Base-by-base conservation (phyloP, 2,888 invertebrate species). In the Pogonocherus hispidulus region DNA sequence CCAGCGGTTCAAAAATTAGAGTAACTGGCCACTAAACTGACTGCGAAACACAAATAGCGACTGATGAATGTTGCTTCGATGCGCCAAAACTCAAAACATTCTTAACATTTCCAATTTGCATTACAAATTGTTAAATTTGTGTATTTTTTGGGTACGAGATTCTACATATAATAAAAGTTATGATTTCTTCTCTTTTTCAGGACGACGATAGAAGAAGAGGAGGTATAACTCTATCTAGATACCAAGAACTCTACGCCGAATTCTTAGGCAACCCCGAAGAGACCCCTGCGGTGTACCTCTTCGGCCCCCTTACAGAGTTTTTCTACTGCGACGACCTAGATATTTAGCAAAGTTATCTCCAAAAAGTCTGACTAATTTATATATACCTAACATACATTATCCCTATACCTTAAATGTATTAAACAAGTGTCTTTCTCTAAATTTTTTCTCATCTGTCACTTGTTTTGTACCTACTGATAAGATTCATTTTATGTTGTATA, bases 211-310 rank as follows among this genome's bases (percentile, higher is more conserved):
- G 93, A 81, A 90, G 91, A 86, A 90, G 90, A 79, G 94, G 94
- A 22, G 94, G 94, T 3, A 86, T 95, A 52, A 93, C 92, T 1
- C 83, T 94, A 67, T 89, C 92, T 3, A 89, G 94, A 82, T 95
- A 94, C 82, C 93, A 94, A 83, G 94, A 94, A 83, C 87, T 94
- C 2, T 95, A 94, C 83, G 93, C 94, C 0, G 91, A 93, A 84
- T 94, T 93, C 86, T 88, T 94, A 69, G 93, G 94, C 20, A 93
- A 94, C 84, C 90, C 90, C 37, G 90, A 89, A 75, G 93, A 93
- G 66, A 89, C 90, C 77, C 88, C 90, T 69, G 93, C 93, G 41
- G 91, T 92, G 59, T 91, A 93, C 79, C 88, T 95, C 14, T 95
- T 95, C 83, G 94, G 94, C 49, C 94, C 94, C 41, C 86, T 95